Base-by-base conservation (phyloP, 2,888 invertebrate genomes). In the Andrena camellia region DNA sequence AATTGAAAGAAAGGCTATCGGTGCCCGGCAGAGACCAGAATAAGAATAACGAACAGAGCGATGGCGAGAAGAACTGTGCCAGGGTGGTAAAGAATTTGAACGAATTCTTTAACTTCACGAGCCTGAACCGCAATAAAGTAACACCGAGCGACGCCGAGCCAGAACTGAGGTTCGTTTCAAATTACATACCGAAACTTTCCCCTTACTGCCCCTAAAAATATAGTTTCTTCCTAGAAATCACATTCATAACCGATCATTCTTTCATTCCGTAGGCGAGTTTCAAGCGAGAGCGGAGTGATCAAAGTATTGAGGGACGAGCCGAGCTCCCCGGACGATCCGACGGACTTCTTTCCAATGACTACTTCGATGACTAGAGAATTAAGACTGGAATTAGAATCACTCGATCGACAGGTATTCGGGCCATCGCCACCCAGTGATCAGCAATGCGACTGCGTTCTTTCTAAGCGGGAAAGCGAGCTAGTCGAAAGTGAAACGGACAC, bases 341-440 rank as follows among this genome's bases (percentile, higher is more conserved):
- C 97, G 88, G 95, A 95, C 70, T 98, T 97, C 92, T 97, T 97
- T 91, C 97, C 98, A 2, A 97, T 98, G 96, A 97, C 97, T 0
- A 98, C 97, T 4, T 97, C 98, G 2, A 97, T 98, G 95, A 98
- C 98, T 0, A 95, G 97, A 89, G 98, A 98, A 92, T 94, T 98
- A 89, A 95, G 97, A 89, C 95, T 98, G 66, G 98, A 98, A 93
- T 93, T 98, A 84, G 98, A 98, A 91, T 97, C 97, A 92, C 94
- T 98, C 88, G 97, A 98, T 94, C 95, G 97, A 8, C 97, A 97
- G 94, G 97, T 98, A 4, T 97, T 97, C 91, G 97, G 97, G 0
- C 95, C 95, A 10, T 94, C 94, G 0, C 91, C 92, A 2, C 90
- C 92, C 0, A 90, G 90, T 29, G 92, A 91, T n/a, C 90, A 91